Percentiles rank a stretch among this genome's conserved stretches.
These are phyloP conservation scores for Mylabris phalerata DNA, from an alignment of 1,140 invertebrate species.

Conservation along the genomic window DNA sequence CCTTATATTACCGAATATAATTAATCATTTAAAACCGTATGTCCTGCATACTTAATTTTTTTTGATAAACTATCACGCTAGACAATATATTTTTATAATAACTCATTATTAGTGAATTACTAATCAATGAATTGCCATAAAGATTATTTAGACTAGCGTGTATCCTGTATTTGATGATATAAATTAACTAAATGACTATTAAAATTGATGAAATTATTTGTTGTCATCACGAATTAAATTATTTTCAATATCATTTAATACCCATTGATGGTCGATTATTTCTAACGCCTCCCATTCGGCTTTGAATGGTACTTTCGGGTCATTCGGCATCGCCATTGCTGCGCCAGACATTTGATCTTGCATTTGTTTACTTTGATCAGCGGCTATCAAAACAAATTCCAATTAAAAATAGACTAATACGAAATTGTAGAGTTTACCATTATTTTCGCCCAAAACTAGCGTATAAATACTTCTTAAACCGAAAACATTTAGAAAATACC, in stretches of 20 bases:
- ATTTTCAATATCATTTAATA: constrained; percentile 68
- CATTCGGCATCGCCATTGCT: constrained; percentile 93
- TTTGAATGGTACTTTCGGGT: constrained; percentile 98
- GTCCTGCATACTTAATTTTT: too few relatives aligned
- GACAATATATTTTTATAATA: too few relatives aligned
- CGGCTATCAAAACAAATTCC: constrained; percentile 49
- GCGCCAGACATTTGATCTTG: constrained; percentile 97
- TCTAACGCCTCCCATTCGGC: constrained; percentile 99
- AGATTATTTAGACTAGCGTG: too few relatives aligned
- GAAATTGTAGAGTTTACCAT: constrained; percentile 56
- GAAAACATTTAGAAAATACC: constrained; percentile 99
- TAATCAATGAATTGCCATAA: too few relatives aligned
- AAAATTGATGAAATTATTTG: too few relatives aligned
- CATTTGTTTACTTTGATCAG: constrained; percentile 93
- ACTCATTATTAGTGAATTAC: too few relatives aligned
- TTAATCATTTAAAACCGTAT: too few relatives aligned
- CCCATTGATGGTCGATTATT: constrained; percentile 90
- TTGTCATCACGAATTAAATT: too few relatives aligned
- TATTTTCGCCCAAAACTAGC: constrained; percentile 96
- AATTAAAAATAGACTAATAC: neutral
- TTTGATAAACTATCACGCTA: too few relatives aligned
- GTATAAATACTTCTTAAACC: constrained; percentile 96
- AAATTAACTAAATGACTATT: too few relatives aligned
- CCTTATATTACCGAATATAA: too few relatives aligned
- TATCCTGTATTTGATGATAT: too few relatives aligned